Conservation (phyloP, 2,888 invertebrate genomes). For the Rhopalosiphum nymphaeae region DNA sequence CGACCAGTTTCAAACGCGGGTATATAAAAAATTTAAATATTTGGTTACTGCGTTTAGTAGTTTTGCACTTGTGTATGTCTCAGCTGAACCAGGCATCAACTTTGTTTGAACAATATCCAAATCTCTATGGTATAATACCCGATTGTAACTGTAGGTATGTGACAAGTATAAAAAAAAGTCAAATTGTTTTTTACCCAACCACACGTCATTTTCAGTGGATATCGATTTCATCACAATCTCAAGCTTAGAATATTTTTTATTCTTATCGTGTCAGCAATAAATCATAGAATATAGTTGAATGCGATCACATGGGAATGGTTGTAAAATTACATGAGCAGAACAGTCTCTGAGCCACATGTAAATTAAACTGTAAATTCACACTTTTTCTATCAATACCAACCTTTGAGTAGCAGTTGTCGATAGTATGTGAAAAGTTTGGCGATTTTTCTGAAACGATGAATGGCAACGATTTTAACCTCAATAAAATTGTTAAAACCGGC, state of each 20-base stretch:
- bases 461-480: neutral
- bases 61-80: neutral
- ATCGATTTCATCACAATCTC: neutral
- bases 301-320: neutral
- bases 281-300: conserved; percentile 11
- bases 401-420: no score
- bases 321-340: neutral
- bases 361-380: neutral
- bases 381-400: neutral
- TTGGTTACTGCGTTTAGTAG: neutral
- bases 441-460: neutral
- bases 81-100: neutral
- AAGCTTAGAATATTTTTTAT: neutral
- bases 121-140: neutral
- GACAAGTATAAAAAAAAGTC: neutral
- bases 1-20: neutral
- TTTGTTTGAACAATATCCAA: neutral
- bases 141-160: no score
- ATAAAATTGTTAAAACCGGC: neutral
- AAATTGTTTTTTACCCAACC: neutral
- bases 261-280: conserved; percentile 33
- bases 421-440: neutral
- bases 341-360: neutral
- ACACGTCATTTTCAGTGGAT: neutral
- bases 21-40: neutral